phyloP scores from a whole-genome alignment of 2,113 vertebrate genomes.

The Etheostoma spectabile region DNA sequence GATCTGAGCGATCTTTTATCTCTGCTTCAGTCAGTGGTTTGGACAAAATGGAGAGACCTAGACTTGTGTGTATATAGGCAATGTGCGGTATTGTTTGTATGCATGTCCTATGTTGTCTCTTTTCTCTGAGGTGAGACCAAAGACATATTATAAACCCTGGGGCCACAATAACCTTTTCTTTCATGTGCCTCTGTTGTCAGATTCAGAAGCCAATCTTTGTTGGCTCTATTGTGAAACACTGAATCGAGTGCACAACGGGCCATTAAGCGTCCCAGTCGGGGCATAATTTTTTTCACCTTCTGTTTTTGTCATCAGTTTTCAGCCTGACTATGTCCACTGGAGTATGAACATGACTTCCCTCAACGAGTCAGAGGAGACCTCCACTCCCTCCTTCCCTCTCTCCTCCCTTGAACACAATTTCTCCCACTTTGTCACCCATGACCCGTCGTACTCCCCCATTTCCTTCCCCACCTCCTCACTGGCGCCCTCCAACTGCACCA shows the following conservation, averaged over 20 bases:
- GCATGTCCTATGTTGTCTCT: not conserved
- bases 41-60: not conserved
- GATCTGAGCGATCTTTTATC: not conserved
- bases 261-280: not conserved
- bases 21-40: not conserved
- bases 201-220: not conserved
- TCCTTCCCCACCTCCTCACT: constrained; percentile 49
- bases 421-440: constrained; percentile 51
- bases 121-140: constrained; percentile 2
- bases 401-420: constrained; percentile 51
- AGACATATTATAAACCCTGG: not conserved
- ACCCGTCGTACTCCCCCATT: constrained; percentile 40
- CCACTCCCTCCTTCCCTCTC: constrained; percentile 36
- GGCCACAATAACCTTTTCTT: constrained; percentile 5
- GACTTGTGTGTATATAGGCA: not conserved
- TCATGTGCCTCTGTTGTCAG: not conserved
- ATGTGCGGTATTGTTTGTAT: not conserved
- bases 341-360: constrained; percentile 71
- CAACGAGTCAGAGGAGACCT: constrained; percentile 58
- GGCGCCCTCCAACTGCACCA: constrained; percentile 74
- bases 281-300: constrained; percentile 31
- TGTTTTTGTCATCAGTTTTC: constrained; percentile 55
- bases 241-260: not conserved
- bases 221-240: constrained; percentile 5
- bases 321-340: constrained; percentile 58